Evolutionary conservation across 2,888 invertebrate species (phyloP), one percentile per base, ranked within the genome.

Genomic region (Deilephila porcellus): DNA sequence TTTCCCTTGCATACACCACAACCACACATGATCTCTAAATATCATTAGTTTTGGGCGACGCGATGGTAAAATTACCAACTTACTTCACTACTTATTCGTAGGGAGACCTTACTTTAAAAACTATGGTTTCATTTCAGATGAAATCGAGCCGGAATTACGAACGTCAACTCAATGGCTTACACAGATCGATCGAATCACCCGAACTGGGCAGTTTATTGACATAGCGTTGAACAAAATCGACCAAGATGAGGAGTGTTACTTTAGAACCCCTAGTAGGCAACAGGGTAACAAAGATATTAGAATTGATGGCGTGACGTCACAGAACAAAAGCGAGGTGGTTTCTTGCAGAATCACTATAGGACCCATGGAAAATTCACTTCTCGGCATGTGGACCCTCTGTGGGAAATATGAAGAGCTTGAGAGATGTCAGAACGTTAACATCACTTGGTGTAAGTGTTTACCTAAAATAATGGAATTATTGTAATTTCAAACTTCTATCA

Each of bases 321-420:
- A 79, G 19, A 70, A 70, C 4, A 78, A 75, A 52, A 85, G 81
- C 74, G 74, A 78, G 29, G 84, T 78, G 70, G 85, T 83, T 17
- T 82, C 84, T 4, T 84, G 85, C 73, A 79, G 84, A 64, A 76
- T 85, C 20, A 84, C 82, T 56, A 76, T 85, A 70, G 83, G 84
- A 1, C 83, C 84, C 14, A 83, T 85, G 79, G 74, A 74, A 29
- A 74, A 76, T n/a, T 72, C 75, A 3, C 71, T 83, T 20, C 29
- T 85, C 32, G 85, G 85, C 34, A 76, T 79, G 2, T 85, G 85
- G 85, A 74, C 79, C 11, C 67, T 85, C 6, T 80, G 84, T 67
- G 84, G 82, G 70, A 76, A 72, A 72, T 72, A 77, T 67, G 76
- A 73, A 74, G 19, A 73, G 76, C 37, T 71, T 6, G 77, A 78